Base-by-base conservation (phyloP, 37 sponge, comb jelly and placozoan genomes). In the Spongilla lacustris region DNA sequence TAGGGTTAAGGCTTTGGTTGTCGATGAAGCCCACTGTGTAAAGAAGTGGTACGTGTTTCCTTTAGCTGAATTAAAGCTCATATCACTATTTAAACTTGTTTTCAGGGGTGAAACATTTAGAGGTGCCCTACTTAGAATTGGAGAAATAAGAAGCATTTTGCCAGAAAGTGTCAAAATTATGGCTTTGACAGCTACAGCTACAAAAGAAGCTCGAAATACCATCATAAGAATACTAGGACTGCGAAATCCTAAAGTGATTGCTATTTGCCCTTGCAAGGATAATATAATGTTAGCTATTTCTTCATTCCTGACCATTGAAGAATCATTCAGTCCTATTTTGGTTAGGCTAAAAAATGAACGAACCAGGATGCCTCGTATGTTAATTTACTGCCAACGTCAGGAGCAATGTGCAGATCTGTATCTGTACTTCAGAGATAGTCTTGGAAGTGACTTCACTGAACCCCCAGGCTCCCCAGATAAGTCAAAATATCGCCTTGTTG, bases 1-100 rank as follows among this genome's bases (percentile, higher is more conserved):
- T n/a, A n/a, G n/a, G n/a, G n/a, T n/a, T n/a, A n/a, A n/a, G n/a
- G n/a, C n/a, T n/a, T n/a, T n/a, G n/a, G n/a, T n/a, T n/a, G n/a
- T n/a, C n/a, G n/a, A n/a, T n/a, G 83, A 83, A 77, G 89, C 79
- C 10, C 89, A 88, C 77, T 83, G 83, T 83, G 89, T 88, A 24
- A 88, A 88, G 36, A 78, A 24, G 27, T 37, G 69, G 89, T 82
- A 48, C 67, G 32, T 67, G 41, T 41, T 41, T 9, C 41, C 41
- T 41, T 41, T 41, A 41, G 41, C 41, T 41, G 41, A 41, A 41
- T 41, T 41, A 41, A 41, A 41, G 41, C 41, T 41, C 41, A 41
- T 41, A 41, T 41, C 41, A 41, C 41, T 41, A 41, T 41, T 41
- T 41, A 41, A 41, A 41, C 6, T 41, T 9, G 41, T 9, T 41